Percentiles rank a stretch among this genome's conserved stretches.
Conservation (phyloP, 2,797 vertebrate species). For the Pseudochaenichthys georgianus region DNA sequence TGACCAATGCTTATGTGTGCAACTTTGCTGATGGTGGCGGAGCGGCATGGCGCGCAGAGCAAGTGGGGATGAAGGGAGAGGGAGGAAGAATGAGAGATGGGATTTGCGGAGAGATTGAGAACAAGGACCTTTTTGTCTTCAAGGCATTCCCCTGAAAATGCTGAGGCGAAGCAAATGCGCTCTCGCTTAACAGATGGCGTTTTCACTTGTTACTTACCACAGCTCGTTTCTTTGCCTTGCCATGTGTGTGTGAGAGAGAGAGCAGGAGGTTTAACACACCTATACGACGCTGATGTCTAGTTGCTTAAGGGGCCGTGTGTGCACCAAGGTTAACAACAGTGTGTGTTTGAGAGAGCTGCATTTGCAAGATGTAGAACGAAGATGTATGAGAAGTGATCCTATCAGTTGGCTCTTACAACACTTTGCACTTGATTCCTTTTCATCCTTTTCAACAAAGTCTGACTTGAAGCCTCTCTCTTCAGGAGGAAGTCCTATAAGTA, state of each 20-base stretch:
- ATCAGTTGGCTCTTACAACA: slow-evolving; percentile 50
- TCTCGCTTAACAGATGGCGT: slow-evolving; percentile 86
- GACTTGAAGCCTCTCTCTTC: slow-evolving; percentile 13
- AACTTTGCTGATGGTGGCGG: slow-evolving; percentile 87
- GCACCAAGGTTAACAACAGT: slow-evolving; percentile 38
- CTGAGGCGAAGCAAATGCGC: slow-evolving; percentile 85
- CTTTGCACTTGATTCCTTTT: slow-evolving; percentile 37
- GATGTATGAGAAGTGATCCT: slow-evolving; percentile 48
- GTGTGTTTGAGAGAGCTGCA: slow-evolving; percentile 11
- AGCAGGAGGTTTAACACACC: slow-evolving; percentile 64
- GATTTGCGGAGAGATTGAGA: slow-evolving; percentile 84
- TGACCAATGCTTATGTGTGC: slow-evolving; percentile 86
- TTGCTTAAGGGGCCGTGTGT: slow-evolving; percentile 37
- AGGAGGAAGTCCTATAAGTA: slow-evolving; percentile 20
- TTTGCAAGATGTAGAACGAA: slow-evolving; percentile 19
- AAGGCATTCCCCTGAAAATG: slow-evolving; percentile 86
- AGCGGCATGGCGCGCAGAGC: slow-evolving; percentile 77
- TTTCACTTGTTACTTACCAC: slow-evolving; percentile 87
- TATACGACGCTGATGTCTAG: slow-evolving; percentile 59
- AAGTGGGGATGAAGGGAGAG: slow-evolving; percentile 81
- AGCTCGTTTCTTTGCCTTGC: slow-evolving; percentile 80
- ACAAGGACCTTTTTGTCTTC: slow-evolving; percentile 87
- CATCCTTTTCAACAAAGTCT: slow-evolving; percentile 3
- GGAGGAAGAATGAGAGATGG: slow-evolving; percentile 85
- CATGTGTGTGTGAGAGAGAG: slow-evolving; percentile 35